phyloP scores from a whole-genome alignment of 2,888 invertebrate species.

The Aphrophora alni region DNA sequence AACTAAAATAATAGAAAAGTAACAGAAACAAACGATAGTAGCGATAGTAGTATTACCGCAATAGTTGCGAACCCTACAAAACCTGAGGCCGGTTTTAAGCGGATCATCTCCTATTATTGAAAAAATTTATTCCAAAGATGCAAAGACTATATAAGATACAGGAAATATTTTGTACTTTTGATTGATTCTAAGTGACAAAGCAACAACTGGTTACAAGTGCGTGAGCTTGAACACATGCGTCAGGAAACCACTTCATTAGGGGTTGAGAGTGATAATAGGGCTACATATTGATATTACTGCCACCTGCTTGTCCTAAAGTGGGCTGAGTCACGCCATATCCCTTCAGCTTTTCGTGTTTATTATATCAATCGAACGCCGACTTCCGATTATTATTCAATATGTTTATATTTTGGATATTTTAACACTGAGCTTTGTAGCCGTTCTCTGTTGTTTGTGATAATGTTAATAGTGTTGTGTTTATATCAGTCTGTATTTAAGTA shows the following conservation, averaged over 20 bases:
- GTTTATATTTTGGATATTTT: background rate
- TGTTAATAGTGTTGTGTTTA: too few species aligned
- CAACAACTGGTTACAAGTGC: background rate
- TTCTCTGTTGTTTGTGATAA: too few species aligned
- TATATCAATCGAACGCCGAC: background rate
- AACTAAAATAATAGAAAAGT: too few species aligned
- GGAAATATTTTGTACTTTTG: background rate
- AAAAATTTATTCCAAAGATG: too few species aligned
- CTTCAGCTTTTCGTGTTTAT: background rate
- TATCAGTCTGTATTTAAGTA: too few species aligned
- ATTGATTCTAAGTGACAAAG: background rate
- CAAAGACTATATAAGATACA: too few species aligned
- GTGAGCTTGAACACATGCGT: background rate
- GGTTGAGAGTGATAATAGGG: conserved; percentile 24
- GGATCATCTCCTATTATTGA: too few species aligned
- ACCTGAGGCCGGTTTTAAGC: too few species aligned
- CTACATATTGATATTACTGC: conserved; percentile 36
- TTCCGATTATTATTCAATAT: background rate
- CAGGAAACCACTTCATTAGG: conserved; percentile 35
- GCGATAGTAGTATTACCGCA: too few species aligned
- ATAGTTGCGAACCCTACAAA: too few species aligned
- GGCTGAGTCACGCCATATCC: conserved; percentile 31
- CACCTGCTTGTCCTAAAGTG: conserved; percentile 29
- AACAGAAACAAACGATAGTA: too few species aligned
- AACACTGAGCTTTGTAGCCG: background rate